These are phyloP conservation scores for Strix aluco DNA, from an alignment of 2,113 vertebrate genomes.

Conservation along the genomic window DNA sequence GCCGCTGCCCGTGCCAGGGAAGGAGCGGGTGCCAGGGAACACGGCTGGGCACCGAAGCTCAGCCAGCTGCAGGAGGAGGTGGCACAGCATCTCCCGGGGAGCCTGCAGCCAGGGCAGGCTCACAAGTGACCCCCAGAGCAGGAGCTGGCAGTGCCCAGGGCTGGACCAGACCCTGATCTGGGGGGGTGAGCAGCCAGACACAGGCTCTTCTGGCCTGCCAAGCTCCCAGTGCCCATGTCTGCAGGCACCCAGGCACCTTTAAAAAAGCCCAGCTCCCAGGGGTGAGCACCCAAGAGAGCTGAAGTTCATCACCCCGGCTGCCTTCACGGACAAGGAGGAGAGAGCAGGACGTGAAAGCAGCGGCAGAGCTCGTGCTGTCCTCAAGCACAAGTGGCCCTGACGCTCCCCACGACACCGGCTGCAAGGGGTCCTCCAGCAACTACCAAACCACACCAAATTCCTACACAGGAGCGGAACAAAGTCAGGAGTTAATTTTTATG, in stretches of 20 bases:
- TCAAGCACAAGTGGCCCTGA: neutral
- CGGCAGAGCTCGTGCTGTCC: neutral
- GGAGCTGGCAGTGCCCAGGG: neutral
- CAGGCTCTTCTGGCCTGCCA: neutral
- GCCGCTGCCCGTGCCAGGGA: neutral
- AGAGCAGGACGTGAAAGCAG: neutral
- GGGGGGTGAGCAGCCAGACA: neutral
- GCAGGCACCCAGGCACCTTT: neutral
- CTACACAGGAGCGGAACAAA: neutral
- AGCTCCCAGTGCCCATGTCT: neutral
- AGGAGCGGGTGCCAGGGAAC: neutral
- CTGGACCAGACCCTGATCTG: neutral
- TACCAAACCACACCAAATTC: neutral
- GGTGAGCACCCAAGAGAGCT: no score
- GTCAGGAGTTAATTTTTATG: neutral
- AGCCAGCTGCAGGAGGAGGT: fast-evolving
- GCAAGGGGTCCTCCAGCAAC: neutral
- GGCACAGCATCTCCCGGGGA: neutral
- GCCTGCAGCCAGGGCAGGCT: neutral
- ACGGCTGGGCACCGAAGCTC: neutral
- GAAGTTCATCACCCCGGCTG: neutral
- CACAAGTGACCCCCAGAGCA: fast-evolving
- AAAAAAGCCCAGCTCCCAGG: neutral
- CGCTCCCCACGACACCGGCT: neutral
- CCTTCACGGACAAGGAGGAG: neutral